Conservation (phyloP, 2,888 invertebrate genomes). For the Colostygia pectinataria region DNA sequence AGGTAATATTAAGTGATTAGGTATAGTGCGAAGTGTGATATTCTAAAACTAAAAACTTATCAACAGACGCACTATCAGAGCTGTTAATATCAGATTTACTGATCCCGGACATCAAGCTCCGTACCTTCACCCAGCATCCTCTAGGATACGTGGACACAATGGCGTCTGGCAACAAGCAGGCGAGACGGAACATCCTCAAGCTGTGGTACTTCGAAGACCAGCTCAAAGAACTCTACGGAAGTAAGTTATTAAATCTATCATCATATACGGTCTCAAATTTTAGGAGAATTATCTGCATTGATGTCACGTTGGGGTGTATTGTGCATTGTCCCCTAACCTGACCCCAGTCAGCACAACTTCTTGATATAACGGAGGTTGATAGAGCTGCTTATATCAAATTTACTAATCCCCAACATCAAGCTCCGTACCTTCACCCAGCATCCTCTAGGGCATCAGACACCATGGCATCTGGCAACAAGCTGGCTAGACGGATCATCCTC, state of each 20-base stretch:
- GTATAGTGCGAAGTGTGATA: no score
- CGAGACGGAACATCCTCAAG: constrained; percentile 85
- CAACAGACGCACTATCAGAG: constrained; percentile 89
- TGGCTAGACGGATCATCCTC: constrained; percentile 85
- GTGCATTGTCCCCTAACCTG: no score
- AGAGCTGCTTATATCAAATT: constrained; percentile 89
- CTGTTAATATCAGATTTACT: constrained; percentile 88
- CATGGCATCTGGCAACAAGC: constrained; percentile 85
- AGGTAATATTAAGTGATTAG: no score
- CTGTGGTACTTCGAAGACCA: constrained; percentile 96
- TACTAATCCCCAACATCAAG: constrained; percentile 86
- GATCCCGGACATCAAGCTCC: constrained; percentile 85
- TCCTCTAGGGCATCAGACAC: constrained; percentile 82
- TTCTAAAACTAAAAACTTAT: constrained; percentile 24
- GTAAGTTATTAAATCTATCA: constrained; percentile 49
- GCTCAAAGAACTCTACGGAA: constrained; percentile 89
- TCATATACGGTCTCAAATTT: no score
- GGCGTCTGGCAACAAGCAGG: constrained; percentile 85
- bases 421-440: constrained; percentile 86
- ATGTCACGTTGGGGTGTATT: no score
- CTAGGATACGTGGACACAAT: constrained; percentile 81
- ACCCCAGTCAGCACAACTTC: no score
- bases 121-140: constrained; percentile 86
- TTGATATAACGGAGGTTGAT: no score
- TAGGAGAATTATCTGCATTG: no score